Base-by-base conservation (phyloP, 2,113 vertebrate genomes). In the Manacus vitellinus region DNA sequence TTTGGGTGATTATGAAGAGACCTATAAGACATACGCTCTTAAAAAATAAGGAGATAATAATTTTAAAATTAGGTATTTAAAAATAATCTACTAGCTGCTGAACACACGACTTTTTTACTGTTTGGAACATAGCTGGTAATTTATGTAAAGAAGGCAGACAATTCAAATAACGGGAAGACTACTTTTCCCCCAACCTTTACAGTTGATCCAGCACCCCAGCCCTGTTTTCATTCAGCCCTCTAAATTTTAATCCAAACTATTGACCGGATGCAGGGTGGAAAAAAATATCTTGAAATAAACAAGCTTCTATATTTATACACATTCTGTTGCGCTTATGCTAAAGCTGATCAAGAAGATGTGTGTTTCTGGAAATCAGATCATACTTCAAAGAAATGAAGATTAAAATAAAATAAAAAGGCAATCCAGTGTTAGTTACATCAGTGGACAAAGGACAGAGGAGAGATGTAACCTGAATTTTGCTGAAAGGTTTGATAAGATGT, bases 231-330 rank as follows among this genome's bases (percentile, higher is more conserved):
- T 72, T 91, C 63, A 46, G 12, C 35, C 47, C 25, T 58, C 41
- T 52, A 85, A 91, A 85, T 61, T 68, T n/a, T 91, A 76, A 68
- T 41, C 52, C 61, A 94, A 94, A 82, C 49, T 58, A 37, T 1
- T 85, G 70, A 94, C 93, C 3, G 3, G 91, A 86, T 88, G 39
- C 59, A 59, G 16, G 3, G 12, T 27, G 47, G 63, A 94, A 95
- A 93, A 88, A 94, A 94, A 74, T 14, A 86, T 39, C 79, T 80
- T 59, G 82, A 85, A 91, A 86, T 67, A 94, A 89, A 91, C 52
- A 95, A 22, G 11, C 31, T 81, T 74, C 73, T 95, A 49, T 95
- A 81, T 91, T 92, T 96, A 78, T 47, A 72, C 61, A 31, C 52
- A 25, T 63, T 92, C 30, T 71, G 12, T 30, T 78, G 49, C 49